A percentile compares a stretch with the other conserved stretches of the same genome.
Evolutionary conservation across 2,888 invertebrate genomes (phyloP).

Genomic region (Macrophya annulata): DNA sequence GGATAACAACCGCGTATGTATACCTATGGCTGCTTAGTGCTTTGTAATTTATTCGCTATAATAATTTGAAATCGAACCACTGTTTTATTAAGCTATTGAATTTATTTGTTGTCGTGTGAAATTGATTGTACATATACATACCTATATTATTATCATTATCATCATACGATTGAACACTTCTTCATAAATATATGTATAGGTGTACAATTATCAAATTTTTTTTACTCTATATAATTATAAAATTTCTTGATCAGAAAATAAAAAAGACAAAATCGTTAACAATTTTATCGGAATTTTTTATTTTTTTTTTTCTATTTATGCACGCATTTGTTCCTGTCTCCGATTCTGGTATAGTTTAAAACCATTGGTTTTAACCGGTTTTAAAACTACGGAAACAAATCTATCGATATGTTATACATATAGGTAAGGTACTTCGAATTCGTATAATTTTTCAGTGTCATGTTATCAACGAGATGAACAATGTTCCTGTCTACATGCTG

Average conservation of each 20-base stretch:
- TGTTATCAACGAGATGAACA: constrained; percentile 60
- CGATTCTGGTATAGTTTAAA: not conserved
- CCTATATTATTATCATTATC: not conserved
- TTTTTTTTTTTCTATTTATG: not conserved
- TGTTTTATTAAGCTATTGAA: not conserved
- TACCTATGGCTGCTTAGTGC: constrained; percentile 3
- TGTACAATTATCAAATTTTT: not conserved
- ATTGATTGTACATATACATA: not conserved
- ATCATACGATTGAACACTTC: not conserved
- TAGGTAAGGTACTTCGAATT: not conserved
- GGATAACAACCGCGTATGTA: not conserved
- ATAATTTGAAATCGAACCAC: constrained; percentile 1
- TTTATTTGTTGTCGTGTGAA: not conserved
- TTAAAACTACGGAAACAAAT: not conserved
- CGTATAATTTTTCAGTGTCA: constrained; percentile 5
- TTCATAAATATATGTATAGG: not conserved
- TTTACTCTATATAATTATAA: not conserved
- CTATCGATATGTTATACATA: not conserved
- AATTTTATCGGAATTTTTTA: too few species aligned
- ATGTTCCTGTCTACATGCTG: constrained; percentile 62
- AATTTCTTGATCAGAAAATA: not conserved
- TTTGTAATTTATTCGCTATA: not conserved
- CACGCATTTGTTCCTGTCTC: not conserved
- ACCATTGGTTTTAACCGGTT: not conserved
- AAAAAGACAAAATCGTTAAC: not conserved